Conservation (phyloP, 2,888 invertebrate species). For the Troilus luridus region DNA sequence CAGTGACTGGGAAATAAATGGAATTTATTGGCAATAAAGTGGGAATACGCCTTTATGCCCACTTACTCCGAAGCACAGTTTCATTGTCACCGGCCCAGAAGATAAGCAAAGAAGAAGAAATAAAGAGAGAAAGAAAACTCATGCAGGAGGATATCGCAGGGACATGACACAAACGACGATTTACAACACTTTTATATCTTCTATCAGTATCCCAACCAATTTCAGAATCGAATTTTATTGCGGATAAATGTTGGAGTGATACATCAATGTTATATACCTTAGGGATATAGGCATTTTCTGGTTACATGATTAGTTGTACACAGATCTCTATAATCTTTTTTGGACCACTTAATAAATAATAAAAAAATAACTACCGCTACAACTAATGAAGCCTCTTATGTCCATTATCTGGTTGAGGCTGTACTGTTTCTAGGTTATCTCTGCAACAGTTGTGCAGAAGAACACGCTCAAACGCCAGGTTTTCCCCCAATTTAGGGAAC, state of each 20-base stretch:
- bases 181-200: slow-evolving; percentile 19
- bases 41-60: slow-evolving; percentile 1
- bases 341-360: too few relatives aligned
- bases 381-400: too few relatives aligned
- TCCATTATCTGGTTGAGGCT: too few relatives aligned
- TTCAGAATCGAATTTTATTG: slow-evolving; percentile 16
- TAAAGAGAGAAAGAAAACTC: background rate
- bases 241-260: background rate
- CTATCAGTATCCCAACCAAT: background rate
- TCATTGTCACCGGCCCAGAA: slow-evolving; percentile 1
- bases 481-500: too few relatives aligned
- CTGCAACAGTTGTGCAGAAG: too few relatives aligned
- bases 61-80: background rate
- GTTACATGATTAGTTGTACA: background rate
- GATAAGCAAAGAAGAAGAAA: background rate
- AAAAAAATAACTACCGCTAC: too few relatives aligned
- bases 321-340: too few relatives aligned
- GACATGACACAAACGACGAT: background rate
- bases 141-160: background rate
- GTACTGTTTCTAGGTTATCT: too few relatives aligned
- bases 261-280: background rate
- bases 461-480: too few relatives aligned
- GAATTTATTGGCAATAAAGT: slow-evolving; percentile 26
- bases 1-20: background rate
- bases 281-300: background rate